Conservation (phyloP, 1,140 invertebrate genomes). For the Euura lappo region DNA sequence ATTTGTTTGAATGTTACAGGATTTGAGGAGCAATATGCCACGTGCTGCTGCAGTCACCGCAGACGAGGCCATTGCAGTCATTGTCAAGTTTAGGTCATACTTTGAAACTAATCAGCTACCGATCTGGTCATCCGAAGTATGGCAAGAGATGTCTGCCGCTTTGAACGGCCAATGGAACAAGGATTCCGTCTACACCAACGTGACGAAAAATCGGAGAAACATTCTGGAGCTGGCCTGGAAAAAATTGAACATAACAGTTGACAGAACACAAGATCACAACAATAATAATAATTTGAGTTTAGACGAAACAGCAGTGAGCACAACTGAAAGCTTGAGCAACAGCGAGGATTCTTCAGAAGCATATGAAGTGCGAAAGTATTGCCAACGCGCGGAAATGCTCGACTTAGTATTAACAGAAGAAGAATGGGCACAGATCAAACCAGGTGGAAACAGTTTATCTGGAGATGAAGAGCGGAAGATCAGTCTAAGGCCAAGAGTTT, state of each 20-base stretch:
- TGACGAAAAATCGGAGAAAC: neutral
- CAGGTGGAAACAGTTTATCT: neutral
- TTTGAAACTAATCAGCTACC: neutral
- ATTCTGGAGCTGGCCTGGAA: neutral
- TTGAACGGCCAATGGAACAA: neutral
- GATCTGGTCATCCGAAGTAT: neutral
- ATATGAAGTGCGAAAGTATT: too few relatives aligned
- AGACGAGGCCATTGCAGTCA: neutral
- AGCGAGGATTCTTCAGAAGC: too few relatives aligned
- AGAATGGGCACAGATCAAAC: neutral
- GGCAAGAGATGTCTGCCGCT: neutral
- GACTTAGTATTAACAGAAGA: neutral
- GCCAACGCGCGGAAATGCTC: neutral
- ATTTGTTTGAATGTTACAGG: neutral
- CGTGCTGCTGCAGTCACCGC: neutral
- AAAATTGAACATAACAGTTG: neutral
- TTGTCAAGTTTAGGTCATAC: neutral
- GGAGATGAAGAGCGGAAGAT: neutral
- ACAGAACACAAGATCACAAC: neutral
- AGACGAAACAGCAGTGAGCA: neutral
- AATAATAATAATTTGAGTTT: neutral
- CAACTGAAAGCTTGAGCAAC: too few relatives aligned
- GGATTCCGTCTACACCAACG: neutral
- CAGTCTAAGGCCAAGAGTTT: neutral
- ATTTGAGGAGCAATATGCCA: neutral